phyloP scores from a whole-genome alignment of 35 echinoderm and acorn worm genomes.

The Patiria miniata region DNA sequence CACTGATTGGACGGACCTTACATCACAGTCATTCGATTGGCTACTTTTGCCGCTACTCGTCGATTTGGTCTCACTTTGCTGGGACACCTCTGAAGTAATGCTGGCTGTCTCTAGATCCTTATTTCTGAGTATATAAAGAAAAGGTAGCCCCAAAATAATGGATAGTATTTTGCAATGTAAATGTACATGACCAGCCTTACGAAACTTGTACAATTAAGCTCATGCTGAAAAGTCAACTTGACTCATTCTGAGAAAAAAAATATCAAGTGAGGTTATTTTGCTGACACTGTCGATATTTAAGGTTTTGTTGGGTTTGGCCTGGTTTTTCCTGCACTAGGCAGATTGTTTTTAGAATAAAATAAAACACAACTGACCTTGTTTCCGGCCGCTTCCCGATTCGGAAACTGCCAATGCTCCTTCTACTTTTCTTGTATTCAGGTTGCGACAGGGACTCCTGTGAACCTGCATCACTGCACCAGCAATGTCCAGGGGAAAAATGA shows the following conservation, averaged over 20 bases:
- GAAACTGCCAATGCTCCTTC: background rate
- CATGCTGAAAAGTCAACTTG: too few species aligned
- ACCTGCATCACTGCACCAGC: background rate
- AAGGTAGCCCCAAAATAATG: background rate
- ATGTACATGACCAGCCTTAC: too few species aligned
- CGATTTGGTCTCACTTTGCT: background rate
- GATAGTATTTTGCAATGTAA: too few species aligned
- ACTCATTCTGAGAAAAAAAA: too few species aligned
- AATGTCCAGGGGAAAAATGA: background rate
- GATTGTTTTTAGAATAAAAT: too few species aligned
- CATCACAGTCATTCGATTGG: too few species aligned
- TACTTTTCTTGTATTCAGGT: background rate
- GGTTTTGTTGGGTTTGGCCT: too few species aligned
- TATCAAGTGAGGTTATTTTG: too few species aligned
- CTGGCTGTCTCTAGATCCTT: conserved; percentile 7
- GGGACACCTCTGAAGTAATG: background rate
- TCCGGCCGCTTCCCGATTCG: background rate
- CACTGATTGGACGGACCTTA: too few species aligned
- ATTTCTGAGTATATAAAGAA: conserved; percentile 3
- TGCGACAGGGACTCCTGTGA: background rate
- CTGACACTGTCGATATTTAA: too few species aligned
- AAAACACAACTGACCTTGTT: background rate
- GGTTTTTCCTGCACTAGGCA: too few species aligned
- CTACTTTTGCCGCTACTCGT: background rate
- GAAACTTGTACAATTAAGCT: too few species aligned